phyloP scores from a whole-genome alignment of 1,140 invertebrate species.

The Macrobrachium nipponense region DNA sequence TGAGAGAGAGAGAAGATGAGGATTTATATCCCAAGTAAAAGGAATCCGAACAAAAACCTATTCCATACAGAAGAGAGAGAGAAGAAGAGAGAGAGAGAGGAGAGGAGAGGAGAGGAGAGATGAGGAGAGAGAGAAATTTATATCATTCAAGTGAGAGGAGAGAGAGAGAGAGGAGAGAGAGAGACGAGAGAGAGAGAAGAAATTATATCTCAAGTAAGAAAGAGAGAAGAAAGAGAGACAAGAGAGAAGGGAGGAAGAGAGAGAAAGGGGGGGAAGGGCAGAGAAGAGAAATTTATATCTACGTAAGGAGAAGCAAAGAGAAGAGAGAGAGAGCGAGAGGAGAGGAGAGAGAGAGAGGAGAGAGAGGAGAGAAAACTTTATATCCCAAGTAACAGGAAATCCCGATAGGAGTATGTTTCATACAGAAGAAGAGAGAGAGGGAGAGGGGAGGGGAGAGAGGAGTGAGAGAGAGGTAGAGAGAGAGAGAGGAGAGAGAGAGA shows the following conservation, averaged over 20 bases:
- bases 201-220: not conserved
- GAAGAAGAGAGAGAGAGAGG: constrained; percentile 14
- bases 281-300: no score
- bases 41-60: not conserved
- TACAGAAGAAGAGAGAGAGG: not conserved
- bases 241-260: not conserved
- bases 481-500: not conserved
- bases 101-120: constrained; percentile 1
- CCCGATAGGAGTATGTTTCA: not conserved
- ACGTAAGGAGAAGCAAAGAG: no score
- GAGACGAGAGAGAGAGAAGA: not conserved
- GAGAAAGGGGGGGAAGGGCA: not conserved
- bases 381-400: not conserved
- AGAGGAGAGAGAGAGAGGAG: not conserved
- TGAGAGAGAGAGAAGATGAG: not conserved
- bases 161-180: not conserved
- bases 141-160: no score
- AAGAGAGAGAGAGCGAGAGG: not conserved
- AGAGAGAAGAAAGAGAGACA: not conserved
- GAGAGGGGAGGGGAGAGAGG: not conserved
- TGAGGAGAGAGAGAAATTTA: no score
- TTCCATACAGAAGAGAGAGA: not conserved
- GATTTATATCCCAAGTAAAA: no score
- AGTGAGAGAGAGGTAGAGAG: no score
- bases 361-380: not conserved